Evolutionary conservation across 2,797 vertebrate genomes (phyloP).

Genomic region (Myotis myotis): DNA sequence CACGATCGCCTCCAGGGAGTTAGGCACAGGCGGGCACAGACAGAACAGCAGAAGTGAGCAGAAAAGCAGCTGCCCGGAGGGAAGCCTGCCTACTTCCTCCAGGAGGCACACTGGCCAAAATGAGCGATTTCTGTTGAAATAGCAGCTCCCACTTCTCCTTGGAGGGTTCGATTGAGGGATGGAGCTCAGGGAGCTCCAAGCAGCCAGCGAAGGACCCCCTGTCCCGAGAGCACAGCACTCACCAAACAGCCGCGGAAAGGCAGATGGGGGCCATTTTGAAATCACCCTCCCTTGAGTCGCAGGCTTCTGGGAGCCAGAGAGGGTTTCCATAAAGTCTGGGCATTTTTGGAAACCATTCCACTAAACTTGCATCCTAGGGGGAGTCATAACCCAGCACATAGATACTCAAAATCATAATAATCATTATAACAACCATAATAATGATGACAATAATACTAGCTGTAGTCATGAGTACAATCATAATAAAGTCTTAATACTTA

Average conservation of each 20-base stretch:
- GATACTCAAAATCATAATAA: background rate
- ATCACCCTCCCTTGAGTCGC: background rate
- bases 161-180: background rate
- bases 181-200: background rate
- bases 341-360: background rate
- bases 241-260: background rate
- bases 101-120: background rate
- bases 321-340: background rate
- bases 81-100: background rate
- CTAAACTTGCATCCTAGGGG: background rate
- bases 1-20: background rate
- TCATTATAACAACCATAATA: background rate
- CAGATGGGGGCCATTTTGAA: background rate
- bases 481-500: conserved; percentile 19
- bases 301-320: background rate
- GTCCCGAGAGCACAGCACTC: background rate
- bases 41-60: background rate
- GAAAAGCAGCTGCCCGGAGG: background rate
- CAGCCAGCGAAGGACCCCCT: background rate
- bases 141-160: background rate
- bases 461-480: background rate
- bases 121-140: background rate
- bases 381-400: conserved; percentile 2
- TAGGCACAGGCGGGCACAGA: background rate
- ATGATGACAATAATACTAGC: background rate